Percentiles rank a stretch among this genome's conserved stretches.
phyloP scores from a whole-genome alignment of 1,140 invertebrate genomes.

The Sweltsa coloradensis region DNA sequence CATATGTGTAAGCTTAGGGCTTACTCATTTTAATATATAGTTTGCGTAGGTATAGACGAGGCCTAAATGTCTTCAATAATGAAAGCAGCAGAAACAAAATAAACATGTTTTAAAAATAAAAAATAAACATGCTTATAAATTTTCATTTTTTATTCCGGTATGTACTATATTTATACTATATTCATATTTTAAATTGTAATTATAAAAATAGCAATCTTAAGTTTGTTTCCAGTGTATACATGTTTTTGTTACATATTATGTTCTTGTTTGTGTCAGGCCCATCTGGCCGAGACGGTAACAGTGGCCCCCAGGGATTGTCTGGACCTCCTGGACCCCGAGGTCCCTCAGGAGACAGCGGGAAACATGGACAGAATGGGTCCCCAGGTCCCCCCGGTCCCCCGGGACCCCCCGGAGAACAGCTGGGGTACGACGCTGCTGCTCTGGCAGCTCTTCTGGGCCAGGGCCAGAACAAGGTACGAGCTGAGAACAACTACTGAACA shows the following conservation, averaged over 20 bases:
- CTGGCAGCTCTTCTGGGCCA: constrained; percentile 58
- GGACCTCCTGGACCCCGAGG: constrained; percentile 55
- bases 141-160: not conserved
- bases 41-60: too few relatives aligned
- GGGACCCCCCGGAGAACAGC: constrained; percentile 45
- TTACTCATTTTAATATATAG: too few relatives aligned
- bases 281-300: constrained; percentile 56
- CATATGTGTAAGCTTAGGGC: too few relatives aligned
- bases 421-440: constrained; percentile 60
- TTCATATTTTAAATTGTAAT: not conserved
- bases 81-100: not conserved
- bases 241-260: not conserved
- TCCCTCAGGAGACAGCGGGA: constrained; percentile 50
- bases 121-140: not conserved
- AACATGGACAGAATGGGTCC: constrained; percentile 52
- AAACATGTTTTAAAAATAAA: not conserved
- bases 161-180: constrained; percentile 18
- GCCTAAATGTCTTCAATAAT: too few relatives aligned
- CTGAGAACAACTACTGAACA: not conserved
- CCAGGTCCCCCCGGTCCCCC: constrained; percentile 57
- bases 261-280: constrained; percentile 35
- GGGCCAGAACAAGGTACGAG: constrained; percentile 17
- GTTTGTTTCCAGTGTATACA: too few relatives aligned
- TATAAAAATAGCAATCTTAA: too few relatives aligned
- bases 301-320: constrained; percentile 53